Base-by-base conservation (phyloP, 2,797 vertebrate genomes). In the Chiroxiphia lanceolata region DNA sequence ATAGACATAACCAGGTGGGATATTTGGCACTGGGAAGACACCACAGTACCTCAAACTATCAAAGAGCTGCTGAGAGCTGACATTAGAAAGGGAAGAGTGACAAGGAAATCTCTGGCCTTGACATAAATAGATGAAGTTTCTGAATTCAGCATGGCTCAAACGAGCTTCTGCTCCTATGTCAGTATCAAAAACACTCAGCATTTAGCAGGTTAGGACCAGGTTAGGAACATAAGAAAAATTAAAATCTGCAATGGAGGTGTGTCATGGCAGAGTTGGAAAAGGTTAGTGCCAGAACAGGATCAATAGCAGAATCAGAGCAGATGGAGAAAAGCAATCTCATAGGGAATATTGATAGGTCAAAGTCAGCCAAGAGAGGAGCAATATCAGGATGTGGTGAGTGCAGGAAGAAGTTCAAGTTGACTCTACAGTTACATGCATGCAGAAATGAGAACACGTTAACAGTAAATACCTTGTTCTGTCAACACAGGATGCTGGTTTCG, bases 381-480 rank as follows among this genome's bases (percentile, higher is more conserved):
- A 68, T 9, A 44, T 38, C 45, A 88, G 69, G 45, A 78, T 76
- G 53, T 7, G 21, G 42, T 11, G 42, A 90, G 38, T 0, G 1
- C 61, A 82, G 31, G 31, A 69, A 78, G 75, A 71, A 13, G 50
- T 61, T 82, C 91, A 82, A 77, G 23, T 45, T 60, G 53, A 21
- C 22, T 31, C 27, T 47, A 26, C 61, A 78, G 76, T 44, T 80
- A 47, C 57, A 47, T 1, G 9, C n/a, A 61, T 1, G 3, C 54
- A 95, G 81, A 77, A 26, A 15, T 4, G 44, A 89, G 65, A 83
- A 87, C 59, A 76, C 29, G 11, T 27, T 82, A 72, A 76, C 86
- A 51, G 70, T 71, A 92, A 95, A 91, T 87, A 94, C 14, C 60
- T 83, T 42, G 9, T 60, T 92, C 81, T 84, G 89, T 42, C 94